phyloP scores from a whole-genome alignment of 2,888 invertebrate genomes.

The Marronus borbonicus region DNA sequence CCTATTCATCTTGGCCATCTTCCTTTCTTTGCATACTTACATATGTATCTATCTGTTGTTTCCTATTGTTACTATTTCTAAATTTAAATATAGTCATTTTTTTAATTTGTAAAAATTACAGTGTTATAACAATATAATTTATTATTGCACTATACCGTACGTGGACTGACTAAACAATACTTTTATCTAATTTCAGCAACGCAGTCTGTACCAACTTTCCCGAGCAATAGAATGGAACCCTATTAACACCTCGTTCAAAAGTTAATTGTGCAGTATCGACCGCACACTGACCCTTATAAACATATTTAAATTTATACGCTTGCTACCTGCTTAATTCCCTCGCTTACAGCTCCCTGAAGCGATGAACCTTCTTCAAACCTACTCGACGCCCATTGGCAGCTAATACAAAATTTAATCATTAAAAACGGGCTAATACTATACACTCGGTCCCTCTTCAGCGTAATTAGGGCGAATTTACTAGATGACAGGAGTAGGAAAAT shows the following conservation, averaged over 20 bases:
- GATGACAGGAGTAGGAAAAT: conserved; percentile 5
- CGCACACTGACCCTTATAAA: conserved; percentile 9
- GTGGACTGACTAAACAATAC: no score
- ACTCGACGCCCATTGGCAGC: background rate
- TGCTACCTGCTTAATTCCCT: conserved; percentile 5
- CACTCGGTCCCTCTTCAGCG: conserved; percentile 1
- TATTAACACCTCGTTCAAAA: conserved; percentile 17
- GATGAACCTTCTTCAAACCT: background rate
- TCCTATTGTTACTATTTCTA: no score
- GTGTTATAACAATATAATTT: no score
- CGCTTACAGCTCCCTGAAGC: background rate
- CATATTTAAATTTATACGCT: conserved; percentile 28
- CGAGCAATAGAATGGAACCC: background rate
- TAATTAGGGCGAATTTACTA: conserved; percentile 32
- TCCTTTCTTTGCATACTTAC: no score
- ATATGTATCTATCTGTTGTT: no score
- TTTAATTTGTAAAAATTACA: no score
- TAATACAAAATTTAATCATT: conserved; percentile 36
- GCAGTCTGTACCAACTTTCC: background rate
- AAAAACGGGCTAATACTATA: conserved; percentile 33
- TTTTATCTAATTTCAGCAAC: background rate
- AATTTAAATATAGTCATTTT: no score
- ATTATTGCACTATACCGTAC: no score
- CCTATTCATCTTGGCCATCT: no score
- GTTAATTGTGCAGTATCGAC: conserved; percentile 30